Percentiles rank a stretch among this genome's conserved stretches.
Conservation (phyloP, 1,140 invertebrate genomes). For the Bombus polaris region DNA sequence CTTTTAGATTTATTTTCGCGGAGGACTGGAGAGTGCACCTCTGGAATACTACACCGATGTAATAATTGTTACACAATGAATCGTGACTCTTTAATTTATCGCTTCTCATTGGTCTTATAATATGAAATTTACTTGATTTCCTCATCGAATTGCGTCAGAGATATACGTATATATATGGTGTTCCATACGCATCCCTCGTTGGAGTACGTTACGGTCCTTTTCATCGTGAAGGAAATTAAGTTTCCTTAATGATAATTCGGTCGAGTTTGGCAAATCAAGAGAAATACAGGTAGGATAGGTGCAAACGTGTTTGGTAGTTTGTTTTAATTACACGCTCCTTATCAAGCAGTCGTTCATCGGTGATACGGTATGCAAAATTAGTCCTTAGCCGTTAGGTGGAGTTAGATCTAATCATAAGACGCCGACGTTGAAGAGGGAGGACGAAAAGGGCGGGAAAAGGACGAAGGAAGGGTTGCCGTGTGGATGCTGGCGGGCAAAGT, state of each 20-base stretch:
- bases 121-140: neutral
- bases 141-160: neutral
- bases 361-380: constrained; percentile 21
- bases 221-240: neutral
- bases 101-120: neutral
- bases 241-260: neutral
- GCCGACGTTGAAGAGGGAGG: neutral
- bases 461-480: constrained; percentile 22
- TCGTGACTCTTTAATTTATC: neutral
- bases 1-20: constrained; percentile 22
- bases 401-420: constrained; percentile 52
- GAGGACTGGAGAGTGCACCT: neutral
- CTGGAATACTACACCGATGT: neutral
- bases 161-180: neutral
- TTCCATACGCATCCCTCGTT: neutral
- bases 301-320: constrained; percentile 8
- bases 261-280: neutral
- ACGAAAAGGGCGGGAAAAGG: constrained; percentile 31
- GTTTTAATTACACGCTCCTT: neutral
- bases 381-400: neutral
- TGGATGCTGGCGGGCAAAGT: constrained; percentile 45
- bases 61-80: neutral
- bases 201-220: neutral
- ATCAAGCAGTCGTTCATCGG: neutral
- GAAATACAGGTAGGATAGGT: neutral